phyloP scores from a whole-genome alignment of 2,113 vertebrate genomes.

The Heteronetta atricapilla region DNA sequence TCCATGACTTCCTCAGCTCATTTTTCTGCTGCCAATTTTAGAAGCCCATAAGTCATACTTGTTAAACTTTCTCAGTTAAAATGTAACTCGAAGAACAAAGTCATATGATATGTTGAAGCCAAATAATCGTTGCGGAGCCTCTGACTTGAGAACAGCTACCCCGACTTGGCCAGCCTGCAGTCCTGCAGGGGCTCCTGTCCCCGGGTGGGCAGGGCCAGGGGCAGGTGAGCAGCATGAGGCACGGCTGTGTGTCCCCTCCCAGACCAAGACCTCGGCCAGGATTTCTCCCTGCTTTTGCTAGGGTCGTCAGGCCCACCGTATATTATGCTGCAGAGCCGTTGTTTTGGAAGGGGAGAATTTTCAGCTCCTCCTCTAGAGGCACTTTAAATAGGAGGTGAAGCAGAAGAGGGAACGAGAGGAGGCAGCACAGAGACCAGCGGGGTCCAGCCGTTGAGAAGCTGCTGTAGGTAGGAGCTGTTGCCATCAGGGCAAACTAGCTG shows the following conservation, averaged over 20 bases:
- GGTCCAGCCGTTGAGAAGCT: background rate
- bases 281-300: background rate
- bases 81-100: constrained; percentile 80
- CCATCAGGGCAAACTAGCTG: background rate
- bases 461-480: background rate
- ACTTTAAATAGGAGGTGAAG: background rate
- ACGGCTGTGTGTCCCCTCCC: fast-evolving
- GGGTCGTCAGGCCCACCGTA: background rate
- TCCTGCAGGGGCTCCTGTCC: background rate
- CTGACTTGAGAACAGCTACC: background rate
- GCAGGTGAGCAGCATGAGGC: background rate
- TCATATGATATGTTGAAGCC: constrained; percentile 66
- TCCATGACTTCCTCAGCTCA: constrained; percentile 77
- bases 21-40: constrained; percentile 81
- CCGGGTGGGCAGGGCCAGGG: background rate
- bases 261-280: background rate
- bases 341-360: background rate
- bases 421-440: background rate
- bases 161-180: background rate
- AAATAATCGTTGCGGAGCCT: constrained; percentile 56
- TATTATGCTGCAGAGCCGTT: background rate
- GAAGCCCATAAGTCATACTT: constrained; percentile 78
- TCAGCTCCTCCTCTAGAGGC: background rate
- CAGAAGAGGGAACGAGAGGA: background rate
- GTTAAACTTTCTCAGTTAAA: constrained; percentile 80